Percentiles rank a stretch among this genome's conserved stretches.
Evolutionary conservation across 2,113 vertebrate genomes (phyloP).

Genomic region (Gymnocephalus cernua): DNA sequence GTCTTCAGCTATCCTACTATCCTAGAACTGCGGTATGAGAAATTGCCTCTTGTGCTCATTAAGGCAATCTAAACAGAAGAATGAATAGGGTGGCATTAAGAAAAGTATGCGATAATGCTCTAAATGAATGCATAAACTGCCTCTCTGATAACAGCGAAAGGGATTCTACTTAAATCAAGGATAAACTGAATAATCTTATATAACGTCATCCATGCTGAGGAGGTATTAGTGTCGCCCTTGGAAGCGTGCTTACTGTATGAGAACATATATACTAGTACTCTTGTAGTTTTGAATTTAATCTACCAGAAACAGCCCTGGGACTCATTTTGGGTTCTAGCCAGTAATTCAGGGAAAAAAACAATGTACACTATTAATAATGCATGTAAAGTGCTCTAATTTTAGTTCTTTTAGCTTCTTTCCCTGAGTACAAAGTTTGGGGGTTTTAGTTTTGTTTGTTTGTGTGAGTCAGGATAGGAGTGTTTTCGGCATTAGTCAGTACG

Average conservation of each 20-base stretch:
- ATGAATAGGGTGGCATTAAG: slow-evolving; percentile 29
- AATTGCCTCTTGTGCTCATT: slow-evolving; percentile 46
- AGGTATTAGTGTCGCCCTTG: slow-evolving; percentile 49
- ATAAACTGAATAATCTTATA: slow-evolving; percentile 62
- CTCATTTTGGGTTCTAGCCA: slow-evolving; percentile 24
- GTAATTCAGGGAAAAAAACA: slow-evolving; percentile 39
- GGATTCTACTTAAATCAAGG: slow-evolving; percentile 55
- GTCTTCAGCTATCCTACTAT: no score
- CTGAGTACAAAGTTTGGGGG: slow-evolving; percentile 46
- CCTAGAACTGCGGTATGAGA: slow-evolving; percentile 32
- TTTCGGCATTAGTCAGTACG: not conserved
- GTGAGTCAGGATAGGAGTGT: not conserved
- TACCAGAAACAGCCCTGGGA: slow-evolving; percentile 27
- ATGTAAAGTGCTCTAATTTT: slow-evolving; percentile 61
- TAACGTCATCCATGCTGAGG: slow-evolving; percentile 36
- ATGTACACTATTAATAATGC: slow-evolving; percentile 62
- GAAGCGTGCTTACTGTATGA: slow-evolving; percentile 8
- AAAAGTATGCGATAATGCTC: slow-evolving; percentile 38
- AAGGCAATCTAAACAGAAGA: slow-evolving; percentile 45
- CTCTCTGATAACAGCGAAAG: slow-evolving; percentile 49
- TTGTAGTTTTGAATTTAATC: slow-evolving; percentile 36
- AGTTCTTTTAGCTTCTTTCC: slow-evolving; percentile 34
- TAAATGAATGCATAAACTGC: slow-evolving; percentile 52
- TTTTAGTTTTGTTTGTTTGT: slow-evolving; percentile 19
- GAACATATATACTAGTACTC: slow-evolving; percentile 17